These are phyloP conservation scores for Aplodontia rufa DNA, from an alignment of 2,113 vertebrate species.

Conservation along the genomic window DNA sequence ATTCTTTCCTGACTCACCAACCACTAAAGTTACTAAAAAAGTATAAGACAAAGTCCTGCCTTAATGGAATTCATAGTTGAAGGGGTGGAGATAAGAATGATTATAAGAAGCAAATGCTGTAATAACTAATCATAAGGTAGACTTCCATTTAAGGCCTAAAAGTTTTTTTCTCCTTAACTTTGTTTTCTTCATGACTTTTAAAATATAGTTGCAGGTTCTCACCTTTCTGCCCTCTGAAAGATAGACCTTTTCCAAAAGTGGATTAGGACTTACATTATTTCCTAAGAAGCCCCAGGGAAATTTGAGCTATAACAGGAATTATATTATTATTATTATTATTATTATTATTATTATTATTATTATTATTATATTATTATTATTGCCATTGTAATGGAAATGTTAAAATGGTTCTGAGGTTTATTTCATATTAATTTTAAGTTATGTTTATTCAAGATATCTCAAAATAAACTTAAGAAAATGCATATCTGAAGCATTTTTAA, in stretches of 20 bases:
- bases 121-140: not conserved
- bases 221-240: not conserved
- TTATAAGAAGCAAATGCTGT: not conserved
- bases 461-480: constrained; percentile 14
- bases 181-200: constrained; percentile 11
- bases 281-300: not conserved
- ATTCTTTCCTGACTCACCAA: not conserved
- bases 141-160: not conserved
- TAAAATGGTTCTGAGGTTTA: constrained; percentile 24
- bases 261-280: not conserved
- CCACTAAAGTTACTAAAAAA: constrained; percentile 14
- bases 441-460: not conserved
- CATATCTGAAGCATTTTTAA: constrained; percentile 33
- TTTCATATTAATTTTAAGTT: constrained; percentile 35
- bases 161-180: not conserved
- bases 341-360: no score
- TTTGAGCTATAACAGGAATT: not conserved
- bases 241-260: constrained; percentile 37
- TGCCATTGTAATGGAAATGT: not conserved
- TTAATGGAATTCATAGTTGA: constrained; percentile 45
- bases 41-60: not conserved
- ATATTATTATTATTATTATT: no score
- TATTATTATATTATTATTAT: no score
- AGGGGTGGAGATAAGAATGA: not conserved
- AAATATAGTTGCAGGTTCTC: not conserved